Evolutionary conservation across 2,888 invertebrate genomes (phyloP), one percentile per base, ranked within the genome.

Genomic region (Caenorhabditis sp.): DNA sequence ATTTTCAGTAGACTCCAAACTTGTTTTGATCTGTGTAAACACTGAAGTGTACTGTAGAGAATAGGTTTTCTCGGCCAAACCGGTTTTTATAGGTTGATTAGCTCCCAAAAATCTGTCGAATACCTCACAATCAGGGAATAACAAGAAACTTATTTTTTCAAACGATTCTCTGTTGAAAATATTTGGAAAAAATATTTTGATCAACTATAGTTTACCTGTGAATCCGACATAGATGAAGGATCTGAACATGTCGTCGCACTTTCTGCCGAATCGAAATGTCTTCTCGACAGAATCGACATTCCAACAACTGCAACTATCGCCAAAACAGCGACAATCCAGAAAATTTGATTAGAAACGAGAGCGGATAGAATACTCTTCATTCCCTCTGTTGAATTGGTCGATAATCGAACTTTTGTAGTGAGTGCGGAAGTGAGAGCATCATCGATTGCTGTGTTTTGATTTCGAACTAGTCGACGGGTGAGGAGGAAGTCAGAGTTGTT

Each of bases 361-460:
- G 57, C 8, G 10, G 54, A 26, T 2, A 74, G 53, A 17, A 74
- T 23, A 20, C 57, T 59, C 21, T 69, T 63, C 0, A 69, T 25
- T 20, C 20, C 27, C n/a, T 63, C 58, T 4, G 54, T 17, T 23
- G 53, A 50, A 20, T 59, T 54, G 1, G 50, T 23, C 1, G 67
- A 38, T 0, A 71, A 27, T 12, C 65, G 68, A 1, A 76, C 74
- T 62, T 72, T 70, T 1, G 79, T 79, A n/a, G 75, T 58, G 1
- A 79, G 63, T 0, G 79, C 79, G 7, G 79, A 79, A 0, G 79
- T 79, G 12, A 79, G 60, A 8, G 79, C 79, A 38, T 69, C 64
- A 52, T 70, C 52, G 58, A 54, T 64, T 43, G 43, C 70, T 0
- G 75, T 59, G 38, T 69, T 69, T 17, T 69, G 61, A 36, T 67